Evolutionary conservation across 2,888 invertebrate genomes (phyloP), one percentile per base, ranked within the genome.

Genomic region (Thymelicus lineola): DNA sequence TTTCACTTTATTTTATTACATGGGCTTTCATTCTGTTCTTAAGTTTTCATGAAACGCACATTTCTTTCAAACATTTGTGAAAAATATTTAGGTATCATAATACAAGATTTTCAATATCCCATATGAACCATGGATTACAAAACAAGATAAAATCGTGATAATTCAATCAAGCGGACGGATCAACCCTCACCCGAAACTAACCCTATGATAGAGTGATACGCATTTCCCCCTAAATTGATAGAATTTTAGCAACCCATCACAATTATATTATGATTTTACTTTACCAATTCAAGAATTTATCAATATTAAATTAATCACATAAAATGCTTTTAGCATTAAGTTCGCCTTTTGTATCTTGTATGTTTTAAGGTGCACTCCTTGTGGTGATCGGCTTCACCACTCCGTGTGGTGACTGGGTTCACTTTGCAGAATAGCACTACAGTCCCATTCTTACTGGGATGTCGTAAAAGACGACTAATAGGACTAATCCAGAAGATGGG

Each of bases 171-270:
- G 74, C 66, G 75, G 73, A 72, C 71, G 72, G 74, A 70, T 71
- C 63, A 74, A 72, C 74, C 70, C 65, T 67, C 73, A 71, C 61
- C 62, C 75, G 73, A 66, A 74, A 71, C 72, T 70, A 73, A 75
- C 74, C 75, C 72, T 74, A 75, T 74, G 45, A 68, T 62, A 77
- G 75, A 78, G 63, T 70, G 72, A 28, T 60, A 58, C 60, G 69
- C 71, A 72, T 71, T 72, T 74, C 58, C 70, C 68, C 53, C 59
- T 64, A 71, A 66, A 70, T 70, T 78, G 75, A 76, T 76, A 76
- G 75, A 77, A 77, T 76, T 73, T 73, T 75, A 74, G 73, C 74
- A 68, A 72, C 73, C 69, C 71, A 45, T 64, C 60, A 28, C 28
- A 70, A 75, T 73, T 73, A 66, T 71, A 72, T 75, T 71, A 7